phyloP scores from a whole-genome alignment of 2,797 vertebrate genomes.

The Dicrostonyx torquatus region DNA sequence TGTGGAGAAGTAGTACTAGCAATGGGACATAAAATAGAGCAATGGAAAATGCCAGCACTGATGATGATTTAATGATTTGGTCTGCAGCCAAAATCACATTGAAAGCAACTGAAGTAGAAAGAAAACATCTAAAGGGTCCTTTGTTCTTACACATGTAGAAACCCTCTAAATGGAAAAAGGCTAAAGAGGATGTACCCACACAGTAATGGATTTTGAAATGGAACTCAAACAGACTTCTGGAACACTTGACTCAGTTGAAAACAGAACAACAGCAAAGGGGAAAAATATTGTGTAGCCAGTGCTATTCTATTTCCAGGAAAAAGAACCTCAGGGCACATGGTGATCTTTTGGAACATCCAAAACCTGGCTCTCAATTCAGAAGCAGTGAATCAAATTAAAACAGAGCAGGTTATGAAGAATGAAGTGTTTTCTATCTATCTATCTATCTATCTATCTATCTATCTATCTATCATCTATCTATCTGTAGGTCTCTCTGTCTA shows the following conservation, averaged over 20 bases:
- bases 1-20: not conserved
- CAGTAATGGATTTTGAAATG: constrained; percentile 33
- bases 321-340: constrained; percentile 39
- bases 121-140: not conserved
- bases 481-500: not conserved
- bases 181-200: constrained; percentile 17
- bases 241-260: constrained; percentile 61
- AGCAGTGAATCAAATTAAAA: constrained; percentile 60
- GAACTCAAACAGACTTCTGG: constrained; percentile 38
- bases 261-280: constrained; percentile 23
- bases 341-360: constrained; percentile 67
- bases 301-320: constrained; percentile 53
- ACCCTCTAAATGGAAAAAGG: constrained; percentile 46
- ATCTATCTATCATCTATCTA: not conserved
- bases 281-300: constrained; percentile 48
- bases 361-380: constrained; percentile 54
- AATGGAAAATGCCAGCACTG: not conserved
- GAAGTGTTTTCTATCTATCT: not conserved
- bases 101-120: constrained; percentile 53
- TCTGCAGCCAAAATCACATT: constrained; percentile 49
- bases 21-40: not conserved
- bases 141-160: constrained; percentile 52
- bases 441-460: not conserved
- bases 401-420: not conserved
- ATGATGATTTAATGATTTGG: constrained; percentile 45